phyloP scores from a whole-genome alignment of 1,140 invertebrate genomes.

The Helicoverpa armigera region DNA sequence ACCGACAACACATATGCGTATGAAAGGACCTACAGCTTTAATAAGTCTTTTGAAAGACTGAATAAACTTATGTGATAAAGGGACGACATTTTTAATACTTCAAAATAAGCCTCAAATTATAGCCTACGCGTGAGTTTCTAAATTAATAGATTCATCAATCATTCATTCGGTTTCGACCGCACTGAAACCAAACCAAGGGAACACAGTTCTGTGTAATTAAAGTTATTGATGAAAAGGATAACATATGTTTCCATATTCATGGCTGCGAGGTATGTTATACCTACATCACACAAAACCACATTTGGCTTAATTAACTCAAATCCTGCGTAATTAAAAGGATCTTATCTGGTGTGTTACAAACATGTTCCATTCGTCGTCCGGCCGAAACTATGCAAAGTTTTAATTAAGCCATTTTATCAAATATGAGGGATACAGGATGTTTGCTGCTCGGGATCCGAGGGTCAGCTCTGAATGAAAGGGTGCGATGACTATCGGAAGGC shows the following conservation, averaged over 20 bases:
- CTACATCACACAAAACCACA: constrained; percentile 36
- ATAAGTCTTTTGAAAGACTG: neutral
- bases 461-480: constrained; percentile 69
- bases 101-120: no score
- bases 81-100: no score
- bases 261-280: neutral
- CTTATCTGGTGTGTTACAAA: constrained; percentile 49
- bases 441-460: constrained; percentile 57
- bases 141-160: constrained; percentile 8
- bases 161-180: neutral
- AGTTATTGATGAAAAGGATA: constrained; percentile 25
- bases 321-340: constrained; percentile 50
- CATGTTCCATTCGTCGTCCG: constrained; percentile 52
- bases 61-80: neutral
- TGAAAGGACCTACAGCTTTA: neutral
- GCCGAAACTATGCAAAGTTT: constrained; percentile 67
- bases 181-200: neutral
- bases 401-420: constrained; percentile 73
- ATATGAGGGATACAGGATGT: constrained; percentile 57
- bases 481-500: constrained; percentile 72
- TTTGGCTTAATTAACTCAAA: constrained; percentile 45
- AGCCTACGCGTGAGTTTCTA: no score
- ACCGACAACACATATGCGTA: no score
- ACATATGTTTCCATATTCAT: constrained; percentile 21
- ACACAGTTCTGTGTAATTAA: constrained; percentile 9